Evolutionary conservation across 2,888 invertebrate species (phyloP).

Genomic region (Cheilosia grossa): DNA sequence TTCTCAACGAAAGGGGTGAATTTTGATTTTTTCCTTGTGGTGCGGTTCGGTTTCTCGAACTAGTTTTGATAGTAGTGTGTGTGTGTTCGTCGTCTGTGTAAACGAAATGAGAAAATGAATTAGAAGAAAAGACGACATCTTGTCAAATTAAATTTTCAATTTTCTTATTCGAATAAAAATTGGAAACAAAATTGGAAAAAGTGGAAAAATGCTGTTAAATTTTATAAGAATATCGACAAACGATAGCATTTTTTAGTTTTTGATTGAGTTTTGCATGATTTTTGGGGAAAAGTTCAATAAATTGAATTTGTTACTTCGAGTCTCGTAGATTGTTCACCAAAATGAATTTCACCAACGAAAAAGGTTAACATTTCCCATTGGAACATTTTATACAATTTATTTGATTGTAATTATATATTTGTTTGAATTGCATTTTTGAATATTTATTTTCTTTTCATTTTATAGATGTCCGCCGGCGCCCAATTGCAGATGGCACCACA

Average conservation of each 20-base stretch:
- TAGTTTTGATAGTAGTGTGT: constrained; percentile 39
- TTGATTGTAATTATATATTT: constrained; percentile 25
- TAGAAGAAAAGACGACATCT: constrained; percentile 73
- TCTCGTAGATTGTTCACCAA: constrained; percentile 62
- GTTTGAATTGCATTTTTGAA: constrained; percentile 77
- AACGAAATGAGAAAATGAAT: constrained; percentile 72
- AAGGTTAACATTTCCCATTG: constrained; percentile 51
- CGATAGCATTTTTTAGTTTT: background rate
- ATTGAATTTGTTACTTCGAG: constrained; percentile 56
- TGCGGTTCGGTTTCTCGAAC: constrained; percentile 64
- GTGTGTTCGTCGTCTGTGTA: constrained; percentile 43
- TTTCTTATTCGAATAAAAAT: constrained; percentile 39
- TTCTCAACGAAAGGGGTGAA: constrained; percentile 61
- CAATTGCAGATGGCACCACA: constrained; percentile 99
- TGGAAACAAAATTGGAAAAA: background rate
- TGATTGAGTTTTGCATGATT: background rate
- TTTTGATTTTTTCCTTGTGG: constrained; percentile 52
- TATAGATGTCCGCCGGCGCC: constrained; percentile 97
- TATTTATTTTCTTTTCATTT: constrained; percentile 73
- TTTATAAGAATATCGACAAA: background rate
- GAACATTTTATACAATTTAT: constrained; percentile 9
- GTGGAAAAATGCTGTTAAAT: background rate
- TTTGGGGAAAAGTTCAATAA: background rate
- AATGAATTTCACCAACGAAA: constrained; percentile 67
- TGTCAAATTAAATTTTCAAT: constrained; percentile 66